Evolutionary conservation across 2,113 vertebrate species (phyloP).

Genomic region (Vulpes vulpes): DNA sequence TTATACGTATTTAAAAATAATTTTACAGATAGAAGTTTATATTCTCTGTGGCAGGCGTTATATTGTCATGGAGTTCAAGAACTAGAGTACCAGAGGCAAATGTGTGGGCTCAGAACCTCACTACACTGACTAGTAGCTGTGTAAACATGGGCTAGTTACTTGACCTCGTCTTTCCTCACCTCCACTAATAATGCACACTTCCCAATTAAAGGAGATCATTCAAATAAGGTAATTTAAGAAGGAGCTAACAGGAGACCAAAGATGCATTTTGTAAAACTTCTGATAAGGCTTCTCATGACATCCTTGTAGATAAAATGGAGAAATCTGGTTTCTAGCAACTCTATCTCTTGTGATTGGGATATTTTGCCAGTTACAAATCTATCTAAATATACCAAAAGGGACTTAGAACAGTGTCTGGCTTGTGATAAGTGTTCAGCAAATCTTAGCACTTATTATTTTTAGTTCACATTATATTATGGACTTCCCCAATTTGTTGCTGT

Average conservation of each 20-base stretch:
- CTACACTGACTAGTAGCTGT: fast-evolving
- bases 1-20: not conserved
- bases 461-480: not conserved
- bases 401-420: not conserved
- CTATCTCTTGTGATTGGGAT: not conserved
- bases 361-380: not conserved
- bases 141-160: not conserved
- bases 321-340: not conserved
- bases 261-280: not conserved
- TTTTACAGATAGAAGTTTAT: not conserved
- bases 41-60: not conserved
- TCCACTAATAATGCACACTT: too few species aligned
- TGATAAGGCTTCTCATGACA: not conserved
- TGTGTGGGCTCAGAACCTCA: not conserved
- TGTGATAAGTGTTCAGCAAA: not conserved
- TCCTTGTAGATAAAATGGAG: not conserved
- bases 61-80: too few species aligned
- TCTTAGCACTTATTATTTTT: not conserved
- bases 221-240: not conserved
- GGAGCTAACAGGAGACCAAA: not conserved
- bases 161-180: not conserved
- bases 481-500: not conserved
- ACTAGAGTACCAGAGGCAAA: not conserved
- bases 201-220: not conserved
- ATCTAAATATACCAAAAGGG: not conserved